Conservation (phyloP, 2,113 vertebrate genomes). For the Gracilinanus agilis region DNA sequence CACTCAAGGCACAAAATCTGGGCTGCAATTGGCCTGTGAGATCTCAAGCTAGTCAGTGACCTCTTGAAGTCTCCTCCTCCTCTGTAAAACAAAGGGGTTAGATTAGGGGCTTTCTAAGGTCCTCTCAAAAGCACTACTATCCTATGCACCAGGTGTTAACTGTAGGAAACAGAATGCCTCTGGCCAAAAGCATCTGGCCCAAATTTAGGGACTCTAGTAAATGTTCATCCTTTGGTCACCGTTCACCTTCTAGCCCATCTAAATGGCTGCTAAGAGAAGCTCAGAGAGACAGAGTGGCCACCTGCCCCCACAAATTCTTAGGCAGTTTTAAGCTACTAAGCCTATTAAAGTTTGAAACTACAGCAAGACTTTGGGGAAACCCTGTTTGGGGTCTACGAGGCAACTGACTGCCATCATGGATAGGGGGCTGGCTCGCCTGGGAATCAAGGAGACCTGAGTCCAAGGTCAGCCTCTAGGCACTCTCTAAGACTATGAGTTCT, state of each 20-base stretch:
- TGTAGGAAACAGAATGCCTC: conserved; percentile 17
- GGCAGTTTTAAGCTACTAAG: neutral
- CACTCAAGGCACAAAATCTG: neutral
- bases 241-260: too few relatives aligned
- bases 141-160: neutral
- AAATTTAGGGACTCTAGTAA: too few relatives aligned
- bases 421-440: neutral
- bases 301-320: neutral
- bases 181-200: too few relatives aligned
- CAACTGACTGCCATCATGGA: neutral
- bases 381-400: neutral
- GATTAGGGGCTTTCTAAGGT: too few relatives aligned
- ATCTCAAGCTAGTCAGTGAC: neutral
- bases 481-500: neutral
- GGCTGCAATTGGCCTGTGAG: neutral
- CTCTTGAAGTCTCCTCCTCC: neutral
- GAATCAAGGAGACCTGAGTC: neutral
- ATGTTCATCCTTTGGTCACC: too few relatives aligned
- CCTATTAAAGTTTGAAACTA: neutral
- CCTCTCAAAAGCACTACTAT: neutral
- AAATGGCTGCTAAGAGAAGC: conserved; percentile 15
- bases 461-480: neutral
- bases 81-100: neutral
- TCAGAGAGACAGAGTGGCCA: neutral
- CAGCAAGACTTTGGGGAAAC: neutral